Base-by-base conservation (phyloP, 2,888 invertebrate genomes). In the Conchocele bisecta region DNA sequence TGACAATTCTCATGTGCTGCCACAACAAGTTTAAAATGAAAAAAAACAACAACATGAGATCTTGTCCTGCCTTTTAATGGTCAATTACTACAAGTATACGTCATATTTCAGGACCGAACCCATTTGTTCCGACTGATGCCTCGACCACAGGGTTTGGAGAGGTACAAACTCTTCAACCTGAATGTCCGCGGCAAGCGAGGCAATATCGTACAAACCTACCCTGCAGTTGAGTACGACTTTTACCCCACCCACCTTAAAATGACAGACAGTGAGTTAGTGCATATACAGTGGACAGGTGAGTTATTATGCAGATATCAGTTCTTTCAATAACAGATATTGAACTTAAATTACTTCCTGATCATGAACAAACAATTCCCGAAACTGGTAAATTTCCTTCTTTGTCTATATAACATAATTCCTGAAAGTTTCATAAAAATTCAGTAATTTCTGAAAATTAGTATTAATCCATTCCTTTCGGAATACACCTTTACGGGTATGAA, bases 161-260 rank as follows among this genome's bases (percentile, higher is more conserved):
- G 60, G 1, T 67, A 79, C 9, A 68, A 72, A 6, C 83, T 90
- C 31, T 81, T 77, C 58, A 90, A 90, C 59, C 68, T 90, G 20
- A 90, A 89, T 76, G 85, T 88, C 0, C 66, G 89, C 24, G 90
- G 90, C 2, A 90, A 90, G 72, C 69, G 90, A 44, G 90, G 90
- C 17, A 90, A 90, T 67, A 90, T 89, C 39, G 89, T 89, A 13
- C 90, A 90, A 72, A 82, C 83, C 28, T 90, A 89, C 72, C 90
- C 90, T 13, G 89, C 89, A 20, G 89, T 90, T 11, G 89, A 90
- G 60, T 90, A 90, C 66, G 90, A 90, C 74, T 90, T 90, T 70
- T 70, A 79, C 13, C 90, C 90, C 5, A 88, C 83, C 50, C 63
- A 68, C 13, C 75, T 90, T 15, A 50, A 59, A 4, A 63, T 89